These are phyloP conservation scores for Pollenia amentaria DNA, from an alignment of 2,888 invertebrate species.

Conservation along the genomic window DNA sequence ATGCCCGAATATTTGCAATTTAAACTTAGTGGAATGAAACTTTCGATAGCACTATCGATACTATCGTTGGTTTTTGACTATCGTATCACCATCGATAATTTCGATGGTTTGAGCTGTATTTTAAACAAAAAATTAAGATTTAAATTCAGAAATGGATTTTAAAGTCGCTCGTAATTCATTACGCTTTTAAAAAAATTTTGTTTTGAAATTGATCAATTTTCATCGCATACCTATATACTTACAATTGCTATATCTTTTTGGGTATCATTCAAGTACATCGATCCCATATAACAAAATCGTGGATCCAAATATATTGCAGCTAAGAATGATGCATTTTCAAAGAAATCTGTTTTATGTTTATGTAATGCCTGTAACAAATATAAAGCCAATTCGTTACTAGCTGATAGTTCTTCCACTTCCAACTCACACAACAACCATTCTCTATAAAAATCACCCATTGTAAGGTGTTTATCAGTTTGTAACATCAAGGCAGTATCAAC, in stretches of 20 bases:
- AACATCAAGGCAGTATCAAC: slow-evolving; percentile 62
- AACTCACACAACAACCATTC: slow-evolving; percentile 64
- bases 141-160: too few species aligned
- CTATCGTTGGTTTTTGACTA: too few species aligned
- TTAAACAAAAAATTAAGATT: too few species aligned
- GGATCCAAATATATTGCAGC: slow-evolving; percentile 63
- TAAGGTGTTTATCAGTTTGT: slow-evolving; percentile 57
- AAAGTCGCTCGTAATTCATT: too few species aligned
- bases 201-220: too few species aligned
- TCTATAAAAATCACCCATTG: slow-evolving; percentile 73
- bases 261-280: slow-evolving; percentile 32
- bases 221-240: slow-evolving; percentile 28
- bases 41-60: too few species aligned
- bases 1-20: too few species aligned
- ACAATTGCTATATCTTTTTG: slow-evolving; percentile 53
- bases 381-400: slow-evolving; percentile 47
- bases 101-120: too few species aligned
- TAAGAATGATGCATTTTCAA: slow-evolving; percentile 47
- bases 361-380: slow-evolving; percentile 38
- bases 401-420: slow-evolving; percentile 29
- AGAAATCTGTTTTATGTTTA: slow-evolving; percentile 7
- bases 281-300: slow-evolving; percentile 54
- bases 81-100: too few species aligned
- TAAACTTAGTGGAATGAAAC: too few species aligned
- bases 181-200: too few species aligned